Base-by-base conservation (phyloP, 1,140 invertebrate species). In the Cotesia vestalis region DNA sequence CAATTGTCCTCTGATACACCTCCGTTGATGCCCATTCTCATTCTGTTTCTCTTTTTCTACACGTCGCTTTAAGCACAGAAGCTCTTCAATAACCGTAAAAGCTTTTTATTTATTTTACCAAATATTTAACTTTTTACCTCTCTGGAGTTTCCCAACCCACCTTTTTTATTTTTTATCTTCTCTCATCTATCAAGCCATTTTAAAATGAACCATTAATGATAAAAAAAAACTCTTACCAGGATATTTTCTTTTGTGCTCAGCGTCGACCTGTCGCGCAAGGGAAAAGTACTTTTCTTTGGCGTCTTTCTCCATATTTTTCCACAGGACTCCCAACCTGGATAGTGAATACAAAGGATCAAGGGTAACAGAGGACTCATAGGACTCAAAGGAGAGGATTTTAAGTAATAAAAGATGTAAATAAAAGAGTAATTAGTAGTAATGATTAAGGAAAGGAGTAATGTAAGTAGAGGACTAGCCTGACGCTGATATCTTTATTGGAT, bases 401-500 rank as follows among this genome's bases (percentile, higher is more conserved):
- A 27, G 1, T 27, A 27, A 1, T 27, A 27, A 27, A 27, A 27
- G 27, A 27, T 27, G 27, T 27, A 27, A 27, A 27, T 27, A 27
- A 27, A 27, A 51, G 53, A 73, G 8, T 52, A 52, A 73, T 27
- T 27, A 55, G 40, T 6, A 51, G 14, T 34, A 60, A 64, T 66
- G 8, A 12, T 38, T 51, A 57, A 62, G 27, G 5, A 52, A 67
- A 57, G 46, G 36, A 53, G 55, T 52, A 11, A 38, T 20, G 6
- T 71, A 38, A n/a, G 6, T 71, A 74, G 52, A 34, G 46, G n/a
- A 82, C 77, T 78, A 78, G 78, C 80, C 89, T 86, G 73, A 90
- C 88, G 72, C 90, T 91, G 57, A 91, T 91, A 69, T 90, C 88
- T 78, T 91, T 91, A 78, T 91, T 91, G 8, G 88, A 90, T 66